Percentiles rank a stretch among this genome's conserved stretches.
These are phyloP conservation scores for Atta cephalotes DNA, from an alignment of 1,140 invertebrate species.

Conservation along the genomic window DNA sequence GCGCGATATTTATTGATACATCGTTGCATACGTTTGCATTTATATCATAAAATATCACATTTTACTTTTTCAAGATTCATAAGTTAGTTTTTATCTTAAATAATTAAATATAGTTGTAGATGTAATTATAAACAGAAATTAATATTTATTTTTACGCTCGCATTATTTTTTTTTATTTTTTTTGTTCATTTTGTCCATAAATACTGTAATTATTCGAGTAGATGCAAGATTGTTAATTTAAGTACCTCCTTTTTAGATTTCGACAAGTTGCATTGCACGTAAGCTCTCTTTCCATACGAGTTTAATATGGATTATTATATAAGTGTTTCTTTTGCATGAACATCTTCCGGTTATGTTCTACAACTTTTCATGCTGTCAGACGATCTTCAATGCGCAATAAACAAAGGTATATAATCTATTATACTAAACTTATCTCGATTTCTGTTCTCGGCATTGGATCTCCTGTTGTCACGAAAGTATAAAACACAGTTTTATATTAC, in stretches of 20 bases:
- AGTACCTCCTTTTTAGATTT: slow-evolving; percentile 21
- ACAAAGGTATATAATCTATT: slow-evolving; percentile 83
- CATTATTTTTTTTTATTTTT: not conserved
- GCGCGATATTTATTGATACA: not conserved
- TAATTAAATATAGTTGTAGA: slow-evolving; percentile 2
- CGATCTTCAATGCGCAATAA: slow-evolving; percentile 80
- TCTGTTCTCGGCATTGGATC: slow-evolving; percentile 64
- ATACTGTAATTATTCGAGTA: slow-evolving; percentile 6
- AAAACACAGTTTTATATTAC: not conserved
- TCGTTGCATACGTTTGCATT: not conserved
- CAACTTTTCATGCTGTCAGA: slow-evolving; percentile 82
- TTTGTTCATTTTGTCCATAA: slow-evolving; percentile 11
- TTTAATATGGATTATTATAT: slow-evolving; percentile 75
- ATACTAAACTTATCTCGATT: slow-evolving; percentile 73
- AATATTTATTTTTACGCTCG: not conserved
- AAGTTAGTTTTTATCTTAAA: not conserved
- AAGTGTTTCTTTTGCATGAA: slow-evolving; percentile 85
- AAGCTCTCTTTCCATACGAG: slow-evolving; percentile 37
- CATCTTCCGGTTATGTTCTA: slow-evolving; percentile 81
- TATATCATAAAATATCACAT: not conserved
- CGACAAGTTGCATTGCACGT: slow-evolving; percentile 24
- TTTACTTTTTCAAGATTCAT: not conserved
- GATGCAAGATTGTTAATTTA: slow-evolving; percentile 12
- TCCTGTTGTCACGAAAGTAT: slow-evolving; percentile 23
- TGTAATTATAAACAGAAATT: slow-evolving; percentile 11